phyloP scores from a whole-genome alignment of 2,888 invertebrate species.

The Drosophila bunnanda region DNA sequence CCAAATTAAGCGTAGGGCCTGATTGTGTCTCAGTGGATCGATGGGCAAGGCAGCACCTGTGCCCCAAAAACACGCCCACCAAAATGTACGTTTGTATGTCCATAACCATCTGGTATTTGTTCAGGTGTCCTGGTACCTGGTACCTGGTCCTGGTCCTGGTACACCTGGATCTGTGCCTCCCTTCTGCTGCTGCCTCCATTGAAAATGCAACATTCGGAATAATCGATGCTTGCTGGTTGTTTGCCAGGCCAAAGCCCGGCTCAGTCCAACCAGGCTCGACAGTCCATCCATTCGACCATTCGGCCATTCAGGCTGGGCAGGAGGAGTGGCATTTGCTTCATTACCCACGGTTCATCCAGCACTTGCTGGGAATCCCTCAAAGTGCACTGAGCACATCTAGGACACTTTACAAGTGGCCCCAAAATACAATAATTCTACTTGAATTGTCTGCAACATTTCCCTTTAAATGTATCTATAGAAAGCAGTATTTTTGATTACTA shows the following conservation, averaged over 20 bases:
- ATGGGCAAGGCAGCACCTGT: not conserved
- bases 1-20: constrained; percentile 7
- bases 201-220: constrained; percentile 28
- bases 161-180: too few relatives aligned
- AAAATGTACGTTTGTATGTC: constrained; percentile 5
- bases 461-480: not conserved
- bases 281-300: constrained; percentile 17
- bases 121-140: constrained; percentile 14
- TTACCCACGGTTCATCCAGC: constrained; percentile 38
- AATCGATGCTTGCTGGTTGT: constrained; percentile 40
- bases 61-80: not conserved
- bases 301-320: constrained; percentile 8
- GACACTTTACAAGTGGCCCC: not conserved
- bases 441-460: not conserved
- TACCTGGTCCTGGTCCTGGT: not conserved
- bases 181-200: not conserved
- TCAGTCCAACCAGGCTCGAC: constrained; percentile 15
- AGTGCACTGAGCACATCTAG: constrained; percentile 4
- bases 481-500: not conserved
- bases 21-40: constrained; percentile 13
- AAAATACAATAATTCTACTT: not conserved
- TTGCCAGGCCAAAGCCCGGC: constrained; percentile 24
- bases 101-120: constrained; percentile 24
- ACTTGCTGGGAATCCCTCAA: constrained; percentile 11
- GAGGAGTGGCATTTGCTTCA: constrained; percentile 39